These are phyloP conservation scores for Metallyticus violacea DNA, from an alignment of 2,888 invertebrate species.

Conservation along the genomic window DNA sequence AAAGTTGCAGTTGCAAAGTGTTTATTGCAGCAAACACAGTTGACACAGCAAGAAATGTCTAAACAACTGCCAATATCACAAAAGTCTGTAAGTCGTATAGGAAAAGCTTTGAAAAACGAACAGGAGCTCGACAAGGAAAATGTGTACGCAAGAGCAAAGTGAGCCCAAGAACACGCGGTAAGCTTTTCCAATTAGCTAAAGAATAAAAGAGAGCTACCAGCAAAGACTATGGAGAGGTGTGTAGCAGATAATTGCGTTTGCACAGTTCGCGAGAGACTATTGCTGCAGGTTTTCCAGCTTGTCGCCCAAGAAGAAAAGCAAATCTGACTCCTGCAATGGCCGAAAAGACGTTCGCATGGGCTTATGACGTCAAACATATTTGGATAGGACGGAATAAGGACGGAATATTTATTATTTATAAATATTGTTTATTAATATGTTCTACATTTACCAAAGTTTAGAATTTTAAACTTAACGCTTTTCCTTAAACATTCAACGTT, in stretches of 20 bases:
- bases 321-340: background rate
- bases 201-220: background rate
- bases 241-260: background rate
- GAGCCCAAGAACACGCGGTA: background rate
- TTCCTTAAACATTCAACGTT: background rate
- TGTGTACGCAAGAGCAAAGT: background rate
- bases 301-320: background rate
- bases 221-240: background rate
- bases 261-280: background rate
- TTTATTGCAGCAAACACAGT: too few species aligned
- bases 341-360: background rate
- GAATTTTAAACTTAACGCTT: background rate
- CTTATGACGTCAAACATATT: background rate
- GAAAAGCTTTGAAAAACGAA: background rate
- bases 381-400: background rate
- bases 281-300: background rate
- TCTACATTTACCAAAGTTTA: background rate
- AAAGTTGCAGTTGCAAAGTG: too few species aligned
- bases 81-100: background rate
- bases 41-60: background rate
- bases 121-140: background rate
- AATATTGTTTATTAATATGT: background rate
- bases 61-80: background rate
- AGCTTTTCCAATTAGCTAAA: background rate
- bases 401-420: background rate